Evolutionary conservation across 2,797 vertebrate genomes (phyloP), one percentile per base, ranked within the genome.

Genomic region (Lacerta agilis): DNA sequence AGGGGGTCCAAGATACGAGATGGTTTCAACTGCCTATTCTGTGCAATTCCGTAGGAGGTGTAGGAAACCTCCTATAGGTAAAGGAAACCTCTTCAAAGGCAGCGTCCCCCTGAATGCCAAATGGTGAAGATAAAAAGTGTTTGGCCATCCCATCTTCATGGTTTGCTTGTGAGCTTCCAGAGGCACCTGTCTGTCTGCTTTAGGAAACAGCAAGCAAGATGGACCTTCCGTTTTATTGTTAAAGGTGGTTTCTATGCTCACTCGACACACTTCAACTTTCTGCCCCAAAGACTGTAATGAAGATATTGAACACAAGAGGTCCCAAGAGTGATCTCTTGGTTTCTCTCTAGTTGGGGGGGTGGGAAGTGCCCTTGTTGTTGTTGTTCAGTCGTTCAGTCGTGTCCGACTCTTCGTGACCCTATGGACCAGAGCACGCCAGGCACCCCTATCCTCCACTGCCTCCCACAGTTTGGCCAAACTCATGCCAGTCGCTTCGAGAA

Each of bases 1-100:
- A 3, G 80, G 15, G 15, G 2, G 2, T 17, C 69, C 8, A 0
- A 0, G 36, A 2, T 64, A 55, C 0, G 0, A 2, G n/a, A 82
- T 91, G 87, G 25, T 79, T 49, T 3, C 87, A 64, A 69, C 76
- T 11, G 2, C 8, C 79, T 49, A 17, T 79, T 33, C 45, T 45
- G 15, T 66, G 33, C 2, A 41, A 67, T 86, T 25, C 49, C 33
- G 8, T 23, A 13, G 20, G 2, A n/a, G 58, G 27, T 8, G 10
- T 33, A 29, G 10, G 5, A 23, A 36, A 8, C 41, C 78, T 13
- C 33, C 8, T 17, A 15, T 33, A 20, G 55, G n/a, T 79, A 36
- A 87, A 36, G 9, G 5, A 58, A 66, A 25, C 36, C 27, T 66
- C 58, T 43, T 66, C 55, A 64, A 25, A 7, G 20, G 38, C 29